phyloP scores from a whole-genome alignment of 2,888 invertebrate species.

The Nemurella pictetii region DNA sequence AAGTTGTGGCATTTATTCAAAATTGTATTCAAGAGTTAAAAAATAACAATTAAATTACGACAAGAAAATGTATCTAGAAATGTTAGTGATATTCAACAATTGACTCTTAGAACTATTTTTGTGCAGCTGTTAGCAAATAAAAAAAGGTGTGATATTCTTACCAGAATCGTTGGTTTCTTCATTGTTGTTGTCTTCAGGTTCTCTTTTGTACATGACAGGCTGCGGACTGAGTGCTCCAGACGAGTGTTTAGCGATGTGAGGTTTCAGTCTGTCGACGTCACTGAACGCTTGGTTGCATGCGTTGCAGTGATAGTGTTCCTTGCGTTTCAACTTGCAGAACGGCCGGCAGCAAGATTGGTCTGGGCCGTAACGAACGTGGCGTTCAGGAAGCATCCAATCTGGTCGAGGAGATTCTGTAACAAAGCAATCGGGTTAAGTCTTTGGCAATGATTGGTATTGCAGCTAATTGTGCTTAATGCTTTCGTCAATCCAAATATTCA shows the following conservation, averaged over 20 bases:
- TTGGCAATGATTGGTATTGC: not conserved
- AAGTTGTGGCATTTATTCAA: no score
- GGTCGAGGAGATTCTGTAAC: conserved; percentile 42
- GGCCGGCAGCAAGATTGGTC: conserved; percentile 72
- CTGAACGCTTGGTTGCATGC: conserved; percentile 80
- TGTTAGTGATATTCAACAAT: no score
- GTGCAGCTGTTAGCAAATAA: no score
- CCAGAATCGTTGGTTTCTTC: conserved; percentile 45
- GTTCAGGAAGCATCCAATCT: conserved; percentile 49
- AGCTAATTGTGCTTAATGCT: not conserved
- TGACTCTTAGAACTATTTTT: no score
- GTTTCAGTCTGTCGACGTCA: conserved; percentile 67
- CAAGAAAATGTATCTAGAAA: no score
- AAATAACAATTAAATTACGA: no score
- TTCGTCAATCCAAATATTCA: not conserved
- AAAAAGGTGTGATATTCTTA: no score
- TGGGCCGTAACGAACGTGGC: conserved; percentile 62
- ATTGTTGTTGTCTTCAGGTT: conserved; percentile 49
- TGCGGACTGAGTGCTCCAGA: conserved; percentile 57
- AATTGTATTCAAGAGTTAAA: no score
- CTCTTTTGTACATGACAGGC: conserved; percentile 39
- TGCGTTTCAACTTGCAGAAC: conserved; percentile 78
- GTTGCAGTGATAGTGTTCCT: conserved; percentile 78
- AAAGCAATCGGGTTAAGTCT: not conserved
- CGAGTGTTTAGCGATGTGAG: conserved; percentile 73